Conservation (phyloP, 2,113 vertebrate genomes). For the Pteruthius melanotis region DNA sequence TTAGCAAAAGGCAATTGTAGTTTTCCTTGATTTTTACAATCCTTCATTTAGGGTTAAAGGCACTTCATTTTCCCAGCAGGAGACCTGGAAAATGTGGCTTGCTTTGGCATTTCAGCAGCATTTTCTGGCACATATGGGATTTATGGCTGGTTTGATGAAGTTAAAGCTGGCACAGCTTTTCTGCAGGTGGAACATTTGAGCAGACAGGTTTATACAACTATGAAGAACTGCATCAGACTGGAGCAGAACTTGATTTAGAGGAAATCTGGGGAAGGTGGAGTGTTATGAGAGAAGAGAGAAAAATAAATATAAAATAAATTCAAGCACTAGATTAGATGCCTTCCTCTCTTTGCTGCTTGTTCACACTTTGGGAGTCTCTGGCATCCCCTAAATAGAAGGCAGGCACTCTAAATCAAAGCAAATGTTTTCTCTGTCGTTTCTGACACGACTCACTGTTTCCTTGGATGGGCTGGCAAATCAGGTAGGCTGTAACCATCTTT, state of each 20-base stretch:
- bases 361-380: neutral
- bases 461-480: slow-evolving; percentile 3
- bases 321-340: neutral
- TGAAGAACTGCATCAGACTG: slow-evolving; percentile 25
- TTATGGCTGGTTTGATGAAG: slow-evolving; percentile 23
- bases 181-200: slow-evolving; percentile 9
- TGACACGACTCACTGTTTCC: neutral
- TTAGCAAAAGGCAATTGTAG: neutral
- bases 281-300: slow-evolving; percentile 20
- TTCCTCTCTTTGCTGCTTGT: neutral
- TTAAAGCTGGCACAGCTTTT: slow-evolving; percentile 30
- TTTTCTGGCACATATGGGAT: slow-evolving; percentile 13
- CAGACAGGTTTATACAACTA: slow-evolving; percentile 45
- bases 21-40: neutral
- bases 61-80: neutral
- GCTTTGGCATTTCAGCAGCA: neutral
- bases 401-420: slow-evolving; percentile 2
- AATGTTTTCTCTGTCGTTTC: slow-evolving; percentile 15
- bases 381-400: slow-evolving; percentile 14
- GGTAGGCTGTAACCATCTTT: neutral
- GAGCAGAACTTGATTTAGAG: slow-evolving; percentile 20
- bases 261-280: neutral
- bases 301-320: slow-evolving; percentile 36
- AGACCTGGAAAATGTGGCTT: neutral
- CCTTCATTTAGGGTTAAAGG: neutral